A percentile compares a stretch with the other conserved stretches of the same genome.
phyloP scores from a whole-genome alignment of 2,888 invertebrate species.

The Nemotelus nigrinus region DNA sequence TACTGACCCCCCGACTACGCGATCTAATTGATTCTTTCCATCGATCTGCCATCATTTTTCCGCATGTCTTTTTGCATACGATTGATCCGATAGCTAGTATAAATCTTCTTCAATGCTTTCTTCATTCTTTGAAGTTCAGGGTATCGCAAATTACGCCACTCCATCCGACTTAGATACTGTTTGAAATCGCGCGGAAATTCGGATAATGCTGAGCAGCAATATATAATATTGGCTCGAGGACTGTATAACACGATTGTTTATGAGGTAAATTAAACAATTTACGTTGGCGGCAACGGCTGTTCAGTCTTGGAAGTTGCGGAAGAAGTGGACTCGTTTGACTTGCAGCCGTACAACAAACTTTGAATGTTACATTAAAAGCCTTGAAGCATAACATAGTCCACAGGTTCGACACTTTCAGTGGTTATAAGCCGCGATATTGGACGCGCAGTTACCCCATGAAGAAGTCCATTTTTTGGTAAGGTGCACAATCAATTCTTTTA shows the following conservation, averaged over 20 bases:
- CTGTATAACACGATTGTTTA: constrained; percentile 64
- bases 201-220: constrained; percentile 4
- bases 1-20: constrained; percentile 29
- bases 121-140: not conserved
- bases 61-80: not conserved
- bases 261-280: constrained; percentile 66
- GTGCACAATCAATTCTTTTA: no score
- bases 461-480: not conserved
- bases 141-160: no score
- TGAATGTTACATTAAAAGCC: constrained; percentile 19
- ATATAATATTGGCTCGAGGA: constrained; percentile 36
- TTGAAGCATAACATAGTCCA: constrained; percentile 47
- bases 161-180: not conserved
- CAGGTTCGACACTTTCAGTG: constrained; percentile 50
- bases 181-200: not conserved
- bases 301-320: constrained; percentile 35
- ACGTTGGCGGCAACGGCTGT: constrained; percentile 58
- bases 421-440: constrained; percentile 3
- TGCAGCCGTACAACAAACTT: not conserved
- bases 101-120: constrained; percentile 23
- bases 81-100: constrained; percentile 27
- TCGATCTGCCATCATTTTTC: constrained; percentile 24
- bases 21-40: constrained; percentile 42
- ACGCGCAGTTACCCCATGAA: no score
- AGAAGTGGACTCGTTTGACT: constrained; percentile 1